These are phyloP conservation scores for Troides oblongomaculatus DNA, from an alignment of 2,888 invertebrate genomes.

Conservation along the genomic window DNA sequence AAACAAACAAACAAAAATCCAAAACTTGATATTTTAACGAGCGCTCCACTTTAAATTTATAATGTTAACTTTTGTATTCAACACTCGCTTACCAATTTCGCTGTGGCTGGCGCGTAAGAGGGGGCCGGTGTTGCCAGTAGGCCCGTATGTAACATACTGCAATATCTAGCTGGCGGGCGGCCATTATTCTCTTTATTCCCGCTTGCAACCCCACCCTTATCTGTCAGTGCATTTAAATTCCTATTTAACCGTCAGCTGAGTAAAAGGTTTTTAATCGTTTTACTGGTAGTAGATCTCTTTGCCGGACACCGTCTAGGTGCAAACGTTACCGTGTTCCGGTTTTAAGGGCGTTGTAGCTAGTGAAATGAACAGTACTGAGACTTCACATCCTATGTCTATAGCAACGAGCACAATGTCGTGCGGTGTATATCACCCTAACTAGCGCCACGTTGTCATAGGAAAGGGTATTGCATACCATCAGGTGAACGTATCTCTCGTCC, in stretches of 20 bases:
- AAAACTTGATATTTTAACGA: conserved; percentile 71
- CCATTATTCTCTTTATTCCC: conserved; percentile 17
- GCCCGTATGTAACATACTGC: conserved; percentile 25
- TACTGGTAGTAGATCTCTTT: no score
- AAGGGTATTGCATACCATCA: no score
- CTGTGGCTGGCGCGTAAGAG: conserved; percentile 31
- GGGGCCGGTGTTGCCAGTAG: conserved; percentile 19
- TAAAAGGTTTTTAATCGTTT: not conserved
- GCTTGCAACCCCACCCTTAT: conserved; percentile 22
- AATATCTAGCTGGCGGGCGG: conserved; percentile 24
- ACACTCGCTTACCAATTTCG: conserved; percentile 62
- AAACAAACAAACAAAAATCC: conserved; percentile 10
- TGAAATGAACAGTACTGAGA: no score
- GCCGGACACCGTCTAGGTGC: no score
- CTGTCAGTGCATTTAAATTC: conserved; percentile 28
- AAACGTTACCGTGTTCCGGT: no score
- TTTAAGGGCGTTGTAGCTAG: no score
- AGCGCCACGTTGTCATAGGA: no score
- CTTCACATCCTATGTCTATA: no score
- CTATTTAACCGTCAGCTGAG: conserved; percentile 26
- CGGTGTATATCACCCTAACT: no score
- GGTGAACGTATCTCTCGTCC: no score
- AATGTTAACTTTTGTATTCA: conserved; percentile 72
- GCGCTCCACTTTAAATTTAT: conserved; percentile 71
- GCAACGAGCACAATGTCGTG: no score